Evolutionary conservation across 2,888 invertebrate genomes (phyloP).

Genomic region (Caenorhabditis macrosperma): DNA sequence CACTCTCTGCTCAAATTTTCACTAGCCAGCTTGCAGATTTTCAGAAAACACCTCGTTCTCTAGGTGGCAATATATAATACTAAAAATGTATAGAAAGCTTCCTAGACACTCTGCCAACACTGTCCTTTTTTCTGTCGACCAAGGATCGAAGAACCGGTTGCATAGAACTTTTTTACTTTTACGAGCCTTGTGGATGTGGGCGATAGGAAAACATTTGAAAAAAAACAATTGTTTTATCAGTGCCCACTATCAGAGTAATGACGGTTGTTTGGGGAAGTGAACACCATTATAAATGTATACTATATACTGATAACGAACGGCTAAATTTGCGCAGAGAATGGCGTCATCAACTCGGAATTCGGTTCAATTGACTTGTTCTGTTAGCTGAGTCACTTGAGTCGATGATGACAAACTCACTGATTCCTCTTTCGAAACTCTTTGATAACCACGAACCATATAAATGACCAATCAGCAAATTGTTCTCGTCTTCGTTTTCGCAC

Average conservation of each 20-base stretch:
- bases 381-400: conserved; percentile 26
- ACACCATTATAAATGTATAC: neutral
- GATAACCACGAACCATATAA: neutral
- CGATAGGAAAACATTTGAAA: neutral
- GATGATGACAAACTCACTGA: neutral
- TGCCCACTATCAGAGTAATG: neutral
- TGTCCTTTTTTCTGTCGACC: no score
- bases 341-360: conserved; percentile 29
- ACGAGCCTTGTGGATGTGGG: conserved; percentile 4
- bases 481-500: neutral
- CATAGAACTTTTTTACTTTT: neutral
- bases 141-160: neutral
- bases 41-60: no score
- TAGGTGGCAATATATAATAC: no score
- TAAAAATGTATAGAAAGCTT: no score
- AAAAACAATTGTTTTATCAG: neutral
- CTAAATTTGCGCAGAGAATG: neutral
- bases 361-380: neutral
- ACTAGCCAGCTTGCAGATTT: neutral
- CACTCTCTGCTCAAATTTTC: neutral
- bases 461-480: neutral
- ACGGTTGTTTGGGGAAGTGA: neutral
- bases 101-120: no score
- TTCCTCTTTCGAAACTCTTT: neutral
- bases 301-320: neutral